Base-by-base conservation (phyloP, 2,797 vertebrate species). In the Hippopotamyrus pictus region DNA sequence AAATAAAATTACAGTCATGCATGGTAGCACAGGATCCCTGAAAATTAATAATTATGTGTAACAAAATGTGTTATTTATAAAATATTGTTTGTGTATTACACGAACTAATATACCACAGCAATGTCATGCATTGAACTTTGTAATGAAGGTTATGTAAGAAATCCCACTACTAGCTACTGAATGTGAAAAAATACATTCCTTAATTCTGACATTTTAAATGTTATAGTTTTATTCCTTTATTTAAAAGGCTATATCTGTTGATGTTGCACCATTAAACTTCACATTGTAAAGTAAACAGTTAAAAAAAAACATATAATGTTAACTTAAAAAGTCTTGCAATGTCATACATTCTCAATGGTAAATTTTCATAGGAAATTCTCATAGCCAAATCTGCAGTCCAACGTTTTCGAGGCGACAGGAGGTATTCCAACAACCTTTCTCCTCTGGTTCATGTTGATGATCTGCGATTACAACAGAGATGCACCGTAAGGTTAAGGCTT, bases 401-500 rank as follows among this genome's bases (percentile, higher is more conserved):
- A 83, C 87, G 90, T 90, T 89, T 89, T 92, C 46, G 91, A 82
- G 88, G 90, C 7, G 33, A 92, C 87, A 4, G 90, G 90, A 9
- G 69, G 54, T 65, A 90, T 44, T 0, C 50, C 84, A 22, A 73
- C 82, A 17, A 88, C 79, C 65, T 65, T 41, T 14, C 51, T 88
- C 65, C 41, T 88, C 83, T 88, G 86, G 37, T 87, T 83, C 53
- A 87, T 76, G 51, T 62, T 90, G 88, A 91, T 76, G 48, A 92
- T 84, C 92, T 93, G 91, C 14, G 6, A 25, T 6, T 82, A 1
- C 48, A 89, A 89, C 25, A 91, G 87, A 37, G 87, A 69, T 44
- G 9, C 2, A 17, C 3, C n/a, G 29, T 25, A 29, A 25, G 14
- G 9, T 48, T 48, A 88, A 19, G 6, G 17, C 0, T 29, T 9